phyloP scores from a whole-genome alignment of 2,797 vertebrate genomes.

The Cyprinodon diabolis region DNA sequence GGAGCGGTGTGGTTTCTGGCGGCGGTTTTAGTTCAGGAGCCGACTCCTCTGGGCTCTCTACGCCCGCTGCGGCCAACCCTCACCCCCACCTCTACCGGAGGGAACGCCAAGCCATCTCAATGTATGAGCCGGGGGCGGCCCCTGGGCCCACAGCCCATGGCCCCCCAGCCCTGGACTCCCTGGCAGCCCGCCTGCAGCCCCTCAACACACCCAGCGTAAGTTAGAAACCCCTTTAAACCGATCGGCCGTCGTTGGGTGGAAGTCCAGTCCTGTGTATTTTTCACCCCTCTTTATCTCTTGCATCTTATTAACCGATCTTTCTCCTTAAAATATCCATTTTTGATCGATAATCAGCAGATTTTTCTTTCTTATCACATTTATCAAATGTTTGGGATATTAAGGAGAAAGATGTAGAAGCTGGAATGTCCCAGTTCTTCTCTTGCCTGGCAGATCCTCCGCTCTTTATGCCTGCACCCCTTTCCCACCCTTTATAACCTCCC shows the following conservation, averaged over 20 bases:
- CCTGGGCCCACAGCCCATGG: conserved; percentile 86
- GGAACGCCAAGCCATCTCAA: conserved; percentile 95
- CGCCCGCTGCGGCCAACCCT: conserved; percentile 61
- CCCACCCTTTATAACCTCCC: conserved; percentile 13
- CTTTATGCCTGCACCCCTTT: conserved; percentile 36
- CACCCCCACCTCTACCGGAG: conserved; percentile 80
- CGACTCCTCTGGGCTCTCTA: conserved; percentile 62
- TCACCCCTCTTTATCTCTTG: conserved; percentile 32
- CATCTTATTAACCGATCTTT: conserved; percentile 56
- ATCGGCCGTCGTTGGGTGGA: conserved; percentile 48
- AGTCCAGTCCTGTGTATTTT: conserved; percentile 38
- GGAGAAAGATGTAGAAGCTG: conserved; percentile 57
- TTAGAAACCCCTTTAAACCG: conserved; percentile 62
- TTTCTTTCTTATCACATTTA: not conserved
- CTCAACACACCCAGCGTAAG: conserved; percentile 89
- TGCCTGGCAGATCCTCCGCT: conserved; percentile 35
- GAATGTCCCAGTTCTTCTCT: conserved; percentile 38
- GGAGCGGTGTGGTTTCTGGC: conserved; percentile 63
- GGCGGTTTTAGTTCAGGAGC: conserved; percentile 60
- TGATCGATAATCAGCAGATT: conserved; percentile 22
- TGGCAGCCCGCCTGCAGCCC: conserved; percentile 89
- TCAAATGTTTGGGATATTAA: conserved; percentile 6
- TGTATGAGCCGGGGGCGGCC: conserved; percentile 94
- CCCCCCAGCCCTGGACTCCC: conserved; percentile 87
- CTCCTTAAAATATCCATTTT: conserved; percentile 47